Percentiles rank a stretch among this genome's conserved stretches.
Evolutionary conservation across 2,113 vertebrate species (phyloP).

Genomic region (Morone chrysops): DNA sequence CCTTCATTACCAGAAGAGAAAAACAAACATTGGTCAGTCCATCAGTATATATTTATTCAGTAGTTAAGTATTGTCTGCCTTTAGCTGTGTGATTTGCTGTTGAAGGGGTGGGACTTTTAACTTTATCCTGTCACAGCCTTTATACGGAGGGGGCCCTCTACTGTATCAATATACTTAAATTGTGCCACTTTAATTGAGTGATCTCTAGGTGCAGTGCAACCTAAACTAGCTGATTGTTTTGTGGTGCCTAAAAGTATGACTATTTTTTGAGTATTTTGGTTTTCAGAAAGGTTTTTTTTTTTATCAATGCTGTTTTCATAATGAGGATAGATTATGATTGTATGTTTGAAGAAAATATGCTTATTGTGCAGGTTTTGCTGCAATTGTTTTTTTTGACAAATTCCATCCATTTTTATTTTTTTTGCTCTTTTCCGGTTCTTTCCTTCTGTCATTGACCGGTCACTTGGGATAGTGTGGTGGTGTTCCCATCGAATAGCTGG

Average conservation of each 20-base stretch:
- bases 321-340: conserved; percentile 66
- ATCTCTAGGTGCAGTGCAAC: conserved; percentile 77
- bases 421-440: conserved; percentile 38
- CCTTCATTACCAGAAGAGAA: conserved; percentile 44
- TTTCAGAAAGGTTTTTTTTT: conserved; percentile 48
- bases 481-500: conserved; percentile 38
- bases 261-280: conserved; percentile 52
- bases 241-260: conserved; percentile 75
- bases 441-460: conserved; percentile 39
- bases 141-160: conserved; percentile 51
- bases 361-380: conserved; percentile 47
- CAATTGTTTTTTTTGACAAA: conserved; percentile 52
- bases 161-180: conserved; percentile 70
- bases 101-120: conserved; percentile 42
- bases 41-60: conserved; percentile 34
- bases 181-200: conserved; percentile 80
- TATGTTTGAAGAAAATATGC: conserved; percentile 62
- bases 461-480: conserved; percentile 23
- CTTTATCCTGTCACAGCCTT: conserved; percentile 48
- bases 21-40: conserved; percentile 40
- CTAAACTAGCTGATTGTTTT: conserved; percentile 75
- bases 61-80: conserved; percentile 61
- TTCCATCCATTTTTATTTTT: conserved; percentile 28
- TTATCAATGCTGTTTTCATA: conserved; percentile 53
- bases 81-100: conserved; percentile 59